Conservation (phyloP, 2,113 vertebrate species). For the Diadophis punctatus region DNA sequence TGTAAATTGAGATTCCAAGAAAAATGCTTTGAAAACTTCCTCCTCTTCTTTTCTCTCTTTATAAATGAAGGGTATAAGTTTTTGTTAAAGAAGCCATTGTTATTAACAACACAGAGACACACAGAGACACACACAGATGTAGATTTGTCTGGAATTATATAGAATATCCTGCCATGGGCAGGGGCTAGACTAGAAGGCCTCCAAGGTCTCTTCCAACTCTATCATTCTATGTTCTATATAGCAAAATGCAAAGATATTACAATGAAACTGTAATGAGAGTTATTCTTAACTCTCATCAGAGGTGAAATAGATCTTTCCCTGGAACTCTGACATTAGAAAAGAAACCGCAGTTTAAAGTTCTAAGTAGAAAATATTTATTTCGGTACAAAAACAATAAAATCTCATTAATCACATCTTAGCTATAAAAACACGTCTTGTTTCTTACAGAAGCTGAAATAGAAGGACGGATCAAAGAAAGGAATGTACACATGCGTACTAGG, state of each 20-base stretch:
- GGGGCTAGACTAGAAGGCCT: not conserved
- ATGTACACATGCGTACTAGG: too few species aligned
- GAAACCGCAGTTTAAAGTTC: too few species aligned
- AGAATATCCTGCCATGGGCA: not conserved
- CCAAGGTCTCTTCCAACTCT: not conserved
- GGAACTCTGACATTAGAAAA: too few species aligned
- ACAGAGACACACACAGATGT: not conserved
- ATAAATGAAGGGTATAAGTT: not conserved
- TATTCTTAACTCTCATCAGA: too few species aligned
- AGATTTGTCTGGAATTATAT: not conserved
- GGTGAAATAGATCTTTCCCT: too few species aligned
- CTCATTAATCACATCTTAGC: too few species aligned
- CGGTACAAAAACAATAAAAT: too few species aligned
- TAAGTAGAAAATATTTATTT: too few species aligned
- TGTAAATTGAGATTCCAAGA: not conserved
- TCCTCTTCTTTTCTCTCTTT: not conserved
- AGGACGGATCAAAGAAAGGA: too few species aligned
- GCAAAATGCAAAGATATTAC: not conserved
- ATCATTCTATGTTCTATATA: not conserved
- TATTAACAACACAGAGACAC: not conserved
- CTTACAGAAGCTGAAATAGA: too few species aligned
- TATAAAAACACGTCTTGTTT: too few species aligned
- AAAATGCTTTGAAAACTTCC: not conserved
- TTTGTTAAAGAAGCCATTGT: not conserved
- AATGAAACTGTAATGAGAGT: too few species aligned